Base-by-base conservation (phyloP, 2,888 invertebrate genomes). In the Apotomis turbidana region DNA sequence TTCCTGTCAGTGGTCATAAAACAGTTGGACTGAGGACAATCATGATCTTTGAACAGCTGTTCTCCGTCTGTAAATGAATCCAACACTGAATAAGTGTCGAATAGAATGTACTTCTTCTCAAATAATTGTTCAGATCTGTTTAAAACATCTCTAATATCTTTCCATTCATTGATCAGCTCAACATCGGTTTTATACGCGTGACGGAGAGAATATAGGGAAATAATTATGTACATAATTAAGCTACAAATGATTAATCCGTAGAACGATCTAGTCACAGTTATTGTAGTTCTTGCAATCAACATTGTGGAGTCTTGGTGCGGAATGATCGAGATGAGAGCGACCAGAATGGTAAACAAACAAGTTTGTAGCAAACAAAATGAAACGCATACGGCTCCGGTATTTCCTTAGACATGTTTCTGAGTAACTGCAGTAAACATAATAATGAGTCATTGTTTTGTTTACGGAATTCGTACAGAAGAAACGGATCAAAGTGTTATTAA, bases 171-270 rank as follows among this genome's bases (percentile, higher is more conserved):
- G 66, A 77, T 79, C 6, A 81, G 74, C 70, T 83, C 77, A 0
- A 78, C 79, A 5, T 83, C 73, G 1, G 78, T 6, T 15, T 10
- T 82, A 12, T 82, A 84, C 0, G 88, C 82, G 0, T 82, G 82
- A 36, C 88, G 91, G 38, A 90, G 86, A 0, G 90, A 85, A 72
- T 88, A 90, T 76, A 92, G 87, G 0, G 87, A 89, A 13, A 92
- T 73, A 0, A 84, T 74, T 2, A 81, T 75, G 70, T 91, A 91
- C 80, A 85, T 85, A 10, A 90, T 38, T 51, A 92, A 74, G 5
- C 91, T 91, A 10, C 80, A 82, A 66, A 87, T 82, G 71, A 87
- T 87, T 13, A 91, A 75, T n/a, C 87, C 62, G 74, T 91, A 90
- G 77, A 92, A 92, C 77, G 90, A 77, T 81, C 88, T 90, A 3